Evolutionary conservation across 2,113 vertebrate genomes (phyloP).

Genomic region (Gallinago undulata): DNA sequence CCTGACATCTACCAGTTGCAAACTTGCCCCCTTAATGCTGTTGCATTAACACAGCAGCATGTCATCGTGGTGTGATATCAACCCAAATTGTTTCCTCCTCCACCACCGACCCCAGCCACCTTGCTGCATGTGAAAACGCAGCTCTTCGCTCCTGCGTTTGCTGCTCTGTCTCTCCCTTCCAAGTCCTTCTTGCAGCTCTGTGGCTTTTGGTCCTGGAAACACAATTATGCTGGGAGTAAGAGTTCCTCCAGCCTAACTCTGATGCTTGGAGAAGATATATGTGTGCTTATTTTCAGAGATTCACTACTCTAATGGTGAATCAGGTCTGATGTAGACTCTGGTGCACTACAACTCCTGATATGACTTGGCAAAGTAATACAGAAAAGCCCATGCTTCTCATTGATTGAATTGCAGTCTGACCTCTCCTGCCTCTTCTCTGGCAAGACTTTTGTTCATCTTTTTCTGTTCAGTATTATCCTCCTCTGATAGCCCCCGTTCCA

Average conservation of each 20-base stretch:
- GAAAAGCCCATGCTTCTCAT: background rate
- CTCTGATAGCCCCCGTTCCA: conserved; percentile 16
- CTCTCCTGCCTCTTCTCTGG: conserved; percentile 12
- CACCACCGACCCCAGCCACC: background rate
- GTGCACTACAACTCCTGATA: background rate
- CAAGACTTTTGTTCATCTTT: conserved; percentile 38
- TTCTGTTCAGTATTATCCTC: conserved; percentile 23
- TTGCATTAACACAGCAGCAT: background rate
- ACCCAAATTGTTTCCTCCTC: background rate
- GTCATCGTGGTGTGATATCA: background rate
- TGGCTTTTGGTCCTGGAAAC: background rate
- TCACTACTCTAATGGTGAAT: background rate
- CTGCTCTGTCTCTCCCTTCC: background rate
- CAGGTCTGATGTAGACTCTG: background rate
- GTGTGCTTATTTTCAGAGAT: background rate
- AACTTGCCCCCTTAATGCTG: background rate
- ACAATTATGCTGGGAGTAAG: background rate
- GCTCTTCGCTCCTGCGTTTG: background rate
- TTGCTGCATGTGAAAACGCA: background rate
- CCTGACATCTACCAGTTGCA: background rate
- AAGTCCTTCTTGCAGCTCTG: background rate
- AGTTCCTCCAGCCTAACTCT: background rate
- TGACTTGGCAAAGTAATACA: conserved; percentile 5
- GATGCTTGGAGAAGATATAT: background rate
- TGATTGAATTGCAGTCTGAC: conserved; percentile 46